Percentiles rank a stretch among this genome's conserved stretches.
phyloP scores from a whole-genome alignment of 2,888 invertebrate species.

The Apamea epomidion region DNA sequence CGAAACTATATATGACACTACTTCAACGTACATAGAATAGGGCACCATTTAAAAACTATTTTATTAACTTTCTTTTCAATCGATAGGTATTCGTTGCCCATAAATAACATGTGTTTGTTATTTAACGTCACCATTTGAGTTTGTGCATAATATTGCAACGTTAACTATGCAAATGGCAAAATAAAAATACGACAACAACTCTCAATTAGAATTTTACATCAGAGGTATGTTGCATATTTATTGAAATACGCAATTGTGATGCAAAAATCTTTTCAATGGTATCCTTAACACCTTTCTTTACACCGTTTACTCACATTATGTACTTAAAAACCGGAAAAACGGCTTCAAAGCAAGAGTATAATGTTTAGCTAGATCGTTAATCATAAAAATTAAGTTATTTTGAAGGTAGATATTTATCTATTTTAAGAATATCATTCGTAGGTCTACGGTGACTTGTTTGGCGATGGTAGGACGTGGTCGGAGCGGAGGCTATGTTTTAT shows the following conservation, averaged over 20 bases:
- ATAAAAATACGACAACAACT: slow-evolving; percentile 17
- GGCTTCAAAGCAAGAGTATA: too few species aligned
- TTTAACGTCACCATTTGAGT: background rate
- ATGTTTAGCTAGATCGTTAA: background rate
- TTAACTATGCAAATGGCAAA: slow-evolving; percentile 30
- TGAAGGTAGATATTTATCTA: slow-evolving; percentile 8
- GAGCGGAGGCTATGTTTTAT: slow-evolving; percentile 74
- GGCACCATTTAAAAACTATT: background rate
- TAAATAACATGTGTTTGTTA: background rate
- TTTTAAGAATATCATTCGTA: slow-evolving; percentile 41
- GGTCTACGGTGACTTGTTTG: slow-evolving; percentile 51
- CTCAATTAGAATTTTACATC: slow-evolving; percentile 22
- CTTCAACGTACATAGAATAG: background rate
- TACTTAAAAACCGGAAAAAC: slow-evolving; percentile 1
- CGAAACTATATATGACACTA: background rate
- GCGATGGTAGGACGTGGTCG: slow-evolving; percentile 72
- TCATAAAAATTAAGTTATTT: slow-evolving; percentile 17
- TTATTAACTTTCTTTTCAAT: background rate
- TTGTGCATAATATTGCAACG: background rate
- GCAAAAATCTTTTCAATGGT: slow-evolving; percentile 28
- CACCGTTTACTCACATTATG: background rate
- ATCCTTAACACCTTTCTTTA: slow-evolving; percentile 30
- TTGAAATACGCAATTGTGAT: slow-evolving; percentile 20
- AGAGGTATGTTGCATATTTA: slow-evolving; percentile 12
- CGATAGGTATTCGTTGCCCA: background rate